phyloP scores from a whole-genome alignment of 2,797 vertebrate genomes.

The Malacoraja senta region DNA sequence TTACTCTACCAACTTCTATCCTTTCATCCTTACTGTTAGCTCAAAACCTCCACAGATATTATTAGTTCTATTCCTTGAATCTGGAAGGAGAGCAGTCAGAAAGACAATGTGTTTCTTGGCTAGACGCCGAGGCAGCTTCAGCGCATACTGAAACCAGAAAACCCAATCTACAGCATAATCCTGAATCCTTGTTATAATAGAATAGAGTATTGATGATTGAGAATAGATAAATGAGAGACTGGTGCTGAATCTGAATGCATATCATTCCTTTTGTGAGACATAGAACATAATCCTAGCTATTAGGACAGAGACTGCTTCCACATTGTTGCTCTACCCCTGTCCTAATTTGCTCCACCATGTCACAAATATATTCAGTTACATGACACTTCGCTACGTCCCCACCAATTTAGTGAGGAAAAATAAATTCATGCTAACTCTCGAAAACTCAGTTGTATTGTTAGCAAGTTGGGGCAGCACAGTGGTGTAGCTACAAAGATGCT shows the following conservation, averaged over 20 bases:
- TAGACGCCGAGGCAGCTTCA: not conserved
- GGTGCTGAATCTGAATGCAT: not conserved
- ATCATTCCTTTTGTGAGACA: not conserved
- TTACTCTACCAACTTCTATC: not conserved
- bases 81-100: not conserved
- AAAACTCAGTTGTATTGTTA: not conserved
- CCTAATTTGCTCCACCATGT: not conserved
- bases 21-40: not conserved
- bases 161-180: not conserved
- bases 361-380: not conserved
- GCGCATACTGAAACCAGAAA: not conserved
- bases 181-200: not conserved
- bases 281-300: not conserved
- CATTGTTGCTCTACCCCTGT: not conserved
- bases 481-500: no score
- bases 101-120: not conserved
- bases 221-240: not conserved
- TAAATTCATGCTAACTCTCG: not conserved
- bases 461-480: not conserved
- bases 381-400: not conserved
- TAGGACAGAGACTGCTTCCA: not conserved
- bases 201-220: not conserved
- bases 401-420: not conserved
- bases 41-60: not conserved
- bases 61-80: not conserved